phyloP scores from a whole-genome alignment of 2,888 invertebrate genomes.

The Leptodirus hochenwartii region DNA sequence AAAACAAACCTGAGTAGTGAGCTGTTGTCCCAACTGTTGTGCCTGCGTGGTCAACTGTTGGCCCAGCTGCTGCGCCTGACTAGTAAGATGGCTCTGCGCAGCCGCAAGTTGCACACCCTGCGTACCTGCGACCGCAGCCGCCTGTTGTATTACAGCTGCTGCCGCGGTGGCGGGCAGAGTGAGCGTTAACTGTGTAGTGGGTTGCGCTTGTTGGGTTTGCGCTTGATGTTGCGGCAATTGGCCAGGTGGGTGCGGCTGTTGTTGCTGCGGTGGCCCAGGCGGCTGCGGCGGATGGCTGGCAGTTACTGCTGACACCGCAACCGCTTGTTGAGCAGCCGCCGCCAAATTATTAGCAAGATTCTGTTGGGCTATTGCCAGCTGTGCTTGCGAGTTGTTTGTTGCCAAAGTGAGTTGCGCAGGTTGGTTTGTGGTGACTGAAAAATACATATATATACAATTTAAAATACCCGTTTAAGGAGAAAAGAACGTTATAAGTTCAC shows the following conservation, averaged over 20 bases:
- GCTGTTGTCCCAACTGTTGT: conserved; percentile 18
- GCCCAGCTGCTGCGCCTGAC: conserved; percentile 15
- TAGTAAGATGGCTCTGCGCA: conserved; percentile 14
- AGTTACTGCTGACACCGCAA: no score
- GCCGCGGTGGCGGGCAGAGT: conserved; percentile 21
- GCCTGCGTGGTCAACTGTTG: conserved; percentile 17
- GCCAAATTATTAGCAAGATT: conserved; percentile 24
- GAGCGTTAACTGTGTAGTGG: conserved; percentile 24
- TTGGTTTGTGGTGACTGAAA: conserved; percentile 25
- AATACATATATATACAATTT: conserved; percentile 5
- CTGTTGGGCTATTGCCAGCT: conserved; percentile 25
- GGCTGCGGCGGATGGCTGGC: no score
- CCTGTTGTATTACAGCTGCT: conserved; percentile 20
- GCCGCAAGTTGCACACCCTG: no score
- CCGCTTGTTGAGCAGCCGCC: no score
- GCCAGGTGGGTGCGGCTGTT: no score
- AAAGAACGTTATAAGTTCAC: conserved; percentile 14
- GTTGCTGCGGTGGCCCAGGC: no score
- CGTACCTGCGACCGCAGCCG: conserved; percentile 17
- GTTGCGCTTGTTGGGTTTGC: conserved; percentile 20
- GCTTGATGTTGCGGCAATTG: conserved; percentile 19
- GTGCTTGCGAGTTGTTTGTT: conserved; percentile 25
- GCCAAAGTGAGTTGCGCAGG: conserved; percentile 24
- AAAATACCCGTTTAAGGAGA: conserved; percentile 4
- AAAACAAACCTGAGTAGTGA: conserved; percentile 18